phyloP scores from a whole-genome alignment of 35 echinoderm and acorn worm genomes.

The Eucidaris tribuloides region DNA sequence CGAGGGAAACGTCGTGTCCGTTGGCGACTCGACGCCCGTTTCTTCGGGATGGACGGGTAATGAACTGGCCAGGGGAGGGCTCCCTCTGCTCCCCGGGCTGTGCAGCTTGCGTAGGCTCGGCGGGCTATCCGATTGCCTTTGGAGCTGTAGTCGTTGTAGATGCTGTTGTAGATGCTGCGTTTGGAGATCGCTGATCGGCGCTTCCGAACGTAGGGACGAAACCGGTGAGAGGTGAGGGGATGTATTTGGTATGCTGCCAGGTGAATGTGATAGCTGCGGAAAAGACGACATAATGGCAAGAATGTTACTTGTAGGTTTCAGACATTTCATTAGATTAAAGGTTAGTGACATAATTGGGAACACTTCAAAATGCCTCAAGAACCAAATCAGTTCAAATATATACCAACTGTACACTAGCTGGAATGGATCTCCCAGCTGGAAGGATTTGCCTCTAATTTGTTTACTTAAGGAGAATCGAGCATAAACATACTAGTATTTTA shows the following conservation, averaged over 20 bases:
- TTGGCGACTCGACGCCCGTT: slow-evolving; percentile 30
- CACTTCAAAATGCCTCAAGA: no score
- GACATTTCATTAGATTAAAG: no score
- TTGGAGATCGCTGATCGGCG: slow-evolving; percentile 57
- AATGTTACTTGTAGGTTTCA: no score
- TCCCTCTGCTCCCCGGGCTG: slow-evolving; percentile 60
- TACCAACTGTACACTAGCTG: no score
- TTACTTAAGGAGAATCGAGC: no score
- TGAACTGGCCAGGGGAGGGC: slow-evolving; percentile 73
- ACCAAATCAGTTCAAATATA: no score
- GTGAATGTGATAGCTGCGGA: slow-evolving; percentile 2
- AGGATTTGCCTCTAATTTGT: no score
- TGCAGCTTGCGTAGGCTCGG: slow-evolving; percentile 75
- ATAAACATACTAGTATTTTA: no score
- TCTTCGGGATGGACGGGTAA: slow-evolving; percentile 85
- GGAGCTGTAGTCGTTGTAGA: slow-evolving; percentile 74
- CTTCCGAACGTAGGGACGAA: slow-evolving; percentile 40
- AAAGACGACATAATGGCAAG: no score
- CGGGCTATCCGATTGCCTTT: slow-evolving; percentile 74
- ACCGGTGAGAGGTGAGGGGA: slow-evolving; percentile 47
- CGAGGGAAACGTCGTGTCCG: slow-evolving; percentile 46
- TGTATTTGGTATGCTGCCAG: neutral
- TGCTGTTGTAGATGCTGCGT: slow-evolving; percentile 71
- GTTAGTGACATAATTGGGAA: no score
- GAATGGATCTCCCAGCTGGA: no score